These are phyloP conservation scores for Sebastes cheni DNA, from an alignment of 2,797 vertebrate species.

Conservation along the genomic window DNA sequence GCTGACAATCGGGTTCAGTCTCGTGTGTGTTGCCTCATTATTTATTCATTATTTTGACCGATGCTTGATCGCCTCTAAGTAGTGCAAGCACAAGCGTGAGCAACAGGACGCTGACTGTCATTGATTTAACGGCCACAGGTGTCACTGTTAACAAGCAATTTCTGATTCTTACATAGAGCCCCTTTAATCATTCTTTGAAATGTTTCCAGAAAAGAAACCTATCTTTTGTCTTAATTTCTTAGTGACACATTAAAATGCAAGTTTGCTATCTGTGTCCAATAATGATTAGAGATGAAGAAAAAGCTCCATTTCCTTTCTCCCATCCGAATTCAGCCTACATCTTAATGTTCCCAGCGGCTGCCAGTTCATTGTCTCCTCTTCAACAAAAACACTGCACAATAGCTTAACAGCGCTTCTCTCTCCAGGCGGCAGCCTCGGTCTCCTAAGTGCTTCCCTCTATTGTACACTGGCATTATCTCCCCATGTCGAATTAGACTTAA, in stretches of 20 bases:
- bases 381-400: constrained; percentile 10
- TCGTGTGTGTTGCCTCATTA: too few species aligned
- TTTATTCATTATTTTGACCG: too few species aligned
- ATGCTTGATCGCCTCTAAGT: fast-evolving
- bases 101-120: too few species aligned
- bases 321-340: neutral
- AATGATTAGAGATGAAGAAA: neutral
- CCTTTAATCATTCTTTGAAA: neutral
- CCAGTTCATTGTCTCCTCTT: constrained; percentile 16
- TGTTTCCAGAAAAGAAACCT: neutral
- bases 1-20: neutral
- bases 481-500: constrained; percentile 20
- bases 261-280: neutral
- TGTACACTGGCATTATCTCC: constrained; percentile 17
- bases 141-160: neutral
- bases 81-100: too few species aligned
- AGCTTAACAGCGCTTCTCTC: constrained; percentile 13
- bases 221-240: neutral
- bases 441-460: constrained; percentile 16
- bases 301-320: neutral
- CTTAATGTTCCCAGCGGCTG: neutral
- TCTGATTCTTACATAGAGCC: too few species aligned
- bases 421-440: constrained; percentile 1
- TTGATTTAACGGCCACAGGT: neutral
- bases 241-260: neutral